phyloP scores from a whole-genome alignment of 2,797 vertebrate species.

The Tragopan temminckii region DNA sequence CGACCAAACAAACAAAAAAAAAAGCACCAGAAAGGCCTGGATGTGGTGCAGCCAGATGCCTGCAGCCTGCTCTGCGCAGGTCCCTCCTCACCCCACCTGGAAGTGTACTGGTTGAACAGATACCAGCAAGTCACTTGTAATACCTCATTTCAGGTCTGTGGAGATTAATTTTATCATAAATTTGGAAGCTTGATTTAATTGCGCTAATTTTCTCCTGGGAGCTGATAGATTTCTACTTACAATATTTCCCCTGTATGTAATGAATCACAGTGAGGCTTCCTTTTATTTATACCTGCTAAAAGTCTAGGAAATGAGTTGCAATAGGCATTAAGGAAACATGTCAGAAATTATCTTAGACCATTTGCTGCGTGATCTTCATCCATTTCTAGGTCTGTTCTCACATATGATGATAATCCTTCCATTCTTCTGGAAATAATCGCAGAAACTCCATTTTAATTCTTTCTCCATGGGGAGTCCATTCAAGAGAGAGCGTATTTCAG shows the following conservation, averaged over 20 bases:
- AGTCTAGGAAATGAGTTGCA: conserved; percentile 2
- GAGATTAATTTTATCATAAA: conserved; percentile 69
- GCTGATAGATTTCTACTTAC: conserved; percentile 53
- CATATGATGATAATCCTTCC: background rate
- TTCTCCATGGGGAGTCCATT: background rate
- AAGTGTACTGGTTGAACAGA: background rate
- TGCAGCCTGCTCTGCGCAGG: background rate
- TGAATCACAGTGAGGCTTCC: conserved; percentile 30
- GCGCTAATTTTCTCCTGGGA: conserved; percentile 60
- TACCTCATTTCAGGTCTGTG: conserved; percentile 49
- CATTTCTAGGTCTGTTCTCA: background rate
- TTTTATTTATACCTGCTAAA: conserved; percentile 56
- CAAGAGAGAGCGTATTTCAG: background rate
- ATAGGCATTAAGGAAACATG: conserved; percentile 30
- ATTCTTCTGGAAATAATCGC: conserved; percentile 6
- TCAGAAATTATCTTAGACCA: conserved; percentile 28
- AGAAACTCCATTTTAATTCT: background rate
- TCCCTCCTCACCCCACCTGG: background rate
- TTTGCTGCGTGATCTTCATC: background rate
- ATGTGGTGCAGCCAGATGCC: background rate
- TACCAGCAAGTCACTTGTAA: conserved; percentile 50
- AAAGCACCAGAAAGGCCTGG: background rate
- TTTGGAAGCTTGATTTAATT: conserved; percentile 70
- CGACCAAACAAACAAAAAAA: background rate
- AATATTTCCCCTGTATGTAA: background rate